Percentiles rank a stretch among this genome's conserved stretches.
Evolutionary conservation across 2,888 invertebrate species (phyloP).

Genomic region (Apantesis nais): DNA sequence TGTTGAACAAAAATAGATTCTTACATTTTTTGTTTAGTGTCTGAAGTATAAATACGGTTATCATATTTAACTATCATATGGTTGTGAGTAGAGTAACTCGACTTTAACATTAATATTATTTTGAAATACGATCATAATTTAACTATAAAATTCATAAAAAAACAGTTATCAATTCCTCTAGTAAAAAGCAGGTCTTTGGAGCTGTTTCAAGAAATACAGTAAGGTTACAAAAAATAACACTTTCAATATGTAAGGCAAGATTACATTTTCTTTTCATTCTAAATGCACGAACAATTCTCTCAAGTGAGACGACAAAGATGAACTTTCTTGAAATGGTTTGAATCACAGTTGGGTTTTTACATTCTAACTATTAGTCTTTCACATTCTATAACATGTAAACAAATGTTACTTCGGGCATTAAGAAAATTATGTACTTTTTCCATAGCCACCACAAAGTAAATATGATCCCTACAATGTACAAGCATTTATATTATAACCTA

Average conservation of each 20-base stretch:
- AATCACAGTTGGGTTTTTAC: not conserved
- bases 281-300: not conserved
- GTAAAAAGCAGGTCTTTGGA: not conserved
- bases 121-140: not conserved
- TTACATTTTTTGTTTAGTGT: not conserved
- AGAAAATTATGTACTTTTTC: not conserved
- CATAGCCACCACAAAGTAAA: not conserved
- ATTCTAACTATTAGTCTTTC: too few relatives aligned
- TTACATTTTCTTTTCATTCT: too few relatives aligned
- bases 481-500: not conserved
- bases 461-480: not conserved
- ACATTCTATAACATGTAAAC: too few relatives aligned
- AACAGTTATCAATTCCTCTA: not conserved
- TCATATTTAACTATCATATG: not conserved
- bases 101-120: not conserved
- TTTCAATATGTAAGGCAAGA: too few relatives aligned
- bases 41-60: conserved; percentile 1
- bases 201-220: not conserved
- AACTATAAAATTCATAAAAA: not conserved
- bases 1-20: conserved; percentile 6
- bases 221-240: not conserved
- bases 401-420: not conserved
- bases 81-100: not conserved
- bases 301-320: not conserved
- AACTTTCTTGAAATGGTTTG: not conserved